Conservation (phyloP, 1,140 invertebrate species). For the Eupristina koningsbergeri region DNA sequence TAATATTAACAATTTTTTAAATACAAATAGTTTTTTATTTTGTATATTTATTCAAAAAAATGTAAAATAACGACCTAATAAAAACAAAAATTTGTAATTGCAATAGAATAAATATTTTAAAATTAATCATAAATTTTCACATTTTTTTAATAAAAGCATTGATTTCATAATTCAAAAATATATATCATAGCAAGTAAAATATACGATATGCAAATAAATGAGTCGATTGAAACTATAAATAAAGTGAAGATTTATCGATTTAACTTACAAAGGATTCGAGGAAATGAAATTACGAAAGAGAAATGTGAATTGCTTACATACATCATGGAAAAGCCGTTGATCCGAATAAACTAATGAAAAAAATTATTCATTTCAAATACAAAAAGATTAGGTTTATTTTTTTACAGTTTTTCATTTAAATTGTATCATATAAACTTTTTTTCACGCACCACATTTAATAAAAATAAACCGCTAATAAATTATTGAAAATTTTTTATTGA, state of each 20-base stretch:
- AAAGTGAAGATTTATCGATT: neutral
- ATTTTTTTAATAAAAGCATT: neutral
- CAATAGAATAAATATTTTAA: too few relatives aligned
- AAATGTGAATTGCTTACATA: neutral
- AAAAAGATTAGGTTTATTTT: neutral
- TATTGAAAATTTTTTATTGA: too few relatives aligned
- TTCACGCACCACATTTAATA: neutral
- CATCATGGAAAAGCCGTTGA: conserved; percentile 39
- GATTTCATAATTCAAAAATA: neutral
- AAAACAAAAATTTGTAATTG: too few relatives aligned
- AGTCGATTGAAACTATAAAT: conserved; percentile 34
- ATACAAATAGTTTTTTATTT: too few relatives aligned
- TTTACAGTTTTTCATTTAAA: neutral
- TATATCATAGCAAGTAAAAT: neutral
- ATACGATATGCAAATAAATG: conserved; percentile 22
- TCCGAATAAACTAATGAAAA: conserved; percentile 10
- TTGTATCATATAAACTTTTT: neutral
- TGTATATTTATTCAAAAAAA: too few relatives aligned
- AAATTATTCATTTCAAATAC: neutral
- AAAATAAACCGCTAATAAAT: too few relatives aligned
- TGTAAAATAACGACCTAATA: too few relatives aligned
- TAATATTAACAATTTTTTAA: too few relatives aligned
- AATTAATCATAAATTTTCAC: too few relatives aligned
- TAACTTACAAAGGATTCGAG: conserved; percentile 24
- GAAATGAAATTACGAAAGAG: conserved; percentile 24